These are phyloP conservation scores for Battus philenor DNA, from an alignment of 1,140 invertebrate species.

Conservation along the genomic window DNA sequence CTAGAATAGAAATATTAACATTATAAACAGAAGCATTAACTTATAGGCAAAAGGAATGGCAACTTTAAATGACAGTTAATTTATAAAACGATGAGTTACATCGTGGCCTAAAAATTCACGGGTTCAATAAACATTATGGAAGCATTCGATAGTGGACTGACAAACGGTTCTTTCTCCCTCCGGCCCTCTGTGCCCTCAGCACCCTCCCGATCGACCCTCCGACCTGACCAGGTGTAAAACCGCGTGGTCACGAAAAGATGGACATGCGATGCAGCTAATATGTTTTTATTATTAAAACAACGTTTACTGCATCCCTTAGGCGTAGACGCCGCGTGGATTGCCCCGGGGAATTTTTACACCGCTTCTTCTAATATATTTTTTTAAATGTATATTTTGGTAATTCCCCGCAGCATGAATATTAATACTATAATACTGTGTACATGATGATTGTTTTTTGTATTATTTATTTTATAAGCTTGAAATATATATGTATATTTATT, in stretches of 20 bases:
- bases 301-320: constrained; percentile 53
- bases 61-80: constrained; percentile 53
- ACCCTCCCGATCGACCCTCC: constrained; percentile 40
- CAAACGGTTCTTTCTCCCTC: constrained; percentile 55
- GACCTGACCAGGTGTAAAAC: constrained; percentile 69
- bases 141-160: constrained; percentile 69
- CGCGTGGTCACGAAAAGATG: constrained; percentile 69
- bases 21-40: constrained; percentile 7
- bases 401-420: no score
- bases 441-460: no score
- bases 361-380: constrained; percentile 48
- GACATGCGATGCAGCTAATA: constrained; percentile 73
- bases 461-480: no score
- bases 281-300: constrained; percentile 71
- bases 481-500: no score
- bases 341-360: constrained; percentile 62
- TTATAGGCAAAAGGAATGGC: constrained; percentile 18
- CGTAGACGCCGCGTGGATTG: constrained; percentile 34
- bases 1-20: constrained; percentile 10
- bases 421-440: no score
- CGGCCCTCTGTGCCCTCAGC: constrained; percentile 38
- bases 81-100: constrained; percentile 66
- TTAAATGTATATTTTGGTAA: not conserved
- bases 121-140: constrained; percentile 67
- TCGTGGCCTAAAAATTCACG: constrained; percentile 53